Conservation (phyloP, 1,140 invertebrate genomes). For the Cepaea nemoralis region DNA sequence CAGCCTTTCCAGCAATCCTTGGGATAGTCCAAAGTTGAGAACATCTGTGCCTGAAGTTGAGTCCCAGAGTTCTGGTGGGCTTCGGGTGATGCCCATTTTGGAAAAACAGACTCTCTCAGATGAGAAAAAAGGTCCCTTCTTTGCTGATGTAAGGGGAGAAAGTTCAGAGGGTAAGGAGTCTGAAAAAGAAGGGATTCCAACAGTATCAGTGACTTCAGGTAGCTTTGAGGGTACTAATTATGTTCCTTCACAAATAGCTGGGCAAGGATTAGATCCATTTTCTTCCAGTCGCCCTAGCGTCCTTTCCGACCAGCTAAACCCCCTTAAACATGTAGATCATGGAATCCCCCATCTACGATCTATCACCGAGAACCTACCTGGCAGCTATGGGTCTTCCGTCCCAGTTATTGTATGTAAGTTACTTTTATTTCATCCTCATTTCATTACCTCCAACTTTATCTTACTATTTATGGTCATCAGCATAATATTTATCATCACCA, state of each 20-base stretch:
- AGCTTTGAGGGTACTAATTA: conserved; percentile 7
- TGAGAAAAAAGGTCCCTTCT: conserved; percentile 60
- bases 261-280: neutral
- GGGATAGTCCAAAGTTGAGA: conserved; percentile 50
- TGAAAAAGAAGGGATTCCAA: neutral
- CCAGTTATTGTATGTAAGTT: neutral
- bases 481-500: too few relatives aligned
- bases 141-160: conserved; percentile 54
- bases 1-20: conserved; percentile 47
- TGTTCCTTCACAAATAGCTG: neutral
- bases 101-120: conserved; percentile 59
- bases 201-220: conserved; percentile 24
- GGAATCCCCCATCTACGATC: neutral
- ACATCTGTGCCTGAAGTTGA: conserved; percentile 43
- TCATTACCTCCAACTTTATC: too few relatives aligned
- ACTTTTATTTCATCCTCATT: too few relatives aligned
- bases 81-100: conserved; percentile 63
- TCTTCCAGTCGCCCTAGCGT: neutral
- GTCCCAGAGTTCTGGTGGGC: conserved; percentile 35
- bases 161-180: neutral
- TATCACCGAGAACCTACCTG: neutral
- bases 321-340: neutral
- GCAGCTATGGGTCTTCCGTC: neutral
- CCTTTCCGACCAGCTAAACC: neutral
- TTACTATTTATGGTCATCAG: too few relatives aligned